Evolutionary conservation across 2,113 vertebrate genomes (phyloP).

Genomic region (Petromus typicus): DNA sequence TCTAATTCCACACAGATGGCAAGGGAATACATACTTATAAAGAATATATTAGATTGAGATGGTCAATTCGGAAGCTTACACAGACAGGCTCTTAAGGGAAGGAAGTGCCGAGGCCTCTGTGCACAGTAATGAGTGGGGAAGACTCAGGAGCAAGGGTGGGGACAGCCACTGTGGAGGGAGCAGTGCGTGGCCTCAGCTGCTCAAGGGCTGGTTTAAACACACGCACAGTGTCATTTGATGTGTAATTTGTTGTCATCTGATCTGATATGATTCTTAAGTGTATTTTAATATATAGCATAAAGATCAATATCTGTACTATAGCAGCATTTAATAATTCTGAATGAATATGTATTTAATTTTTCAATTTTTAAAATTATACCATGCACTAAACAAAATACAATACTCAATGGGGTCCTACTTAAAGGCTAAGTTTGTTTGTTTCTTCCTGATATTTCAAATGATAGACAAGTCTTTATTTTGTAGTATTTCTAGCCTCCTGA

Average conservation of each 20-base stretch:
- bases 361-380: neutral
- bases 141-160: neutral
- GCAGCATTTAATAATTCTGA: neutral
- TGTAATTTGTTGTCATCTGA: neutral
- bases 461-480: neutral
- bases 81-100: neutral
- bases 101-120: neutral
- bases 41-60: neutral
- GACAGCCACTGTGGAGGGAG: neutral
- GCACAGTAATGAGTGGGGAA: fast-evolving
- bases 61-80: neutral
- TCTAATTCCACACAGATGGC: neutral
- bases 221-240: neutral
- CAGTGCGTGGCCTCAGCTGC: neutral
- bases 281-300: neutral
- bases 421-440: neutral
- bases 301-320: neutral
- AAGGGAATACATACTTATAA: neutral
- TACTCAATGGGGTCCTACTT: neutral
- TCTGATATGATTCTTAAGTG: neutral
- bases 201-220: neutral
- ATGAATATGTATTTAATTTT: neutral
- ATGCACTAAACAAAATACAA: neutral
- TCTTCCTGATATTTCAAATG: neutral
- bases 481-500: neutral